Percentiles rank a stretch among this genome's conserved stretches.
These are phyloP conservation scores for Prolemur simus DNA, from an alignment of 2,113 vertebrate genomes.

Conservation along the genomic window DNA sequence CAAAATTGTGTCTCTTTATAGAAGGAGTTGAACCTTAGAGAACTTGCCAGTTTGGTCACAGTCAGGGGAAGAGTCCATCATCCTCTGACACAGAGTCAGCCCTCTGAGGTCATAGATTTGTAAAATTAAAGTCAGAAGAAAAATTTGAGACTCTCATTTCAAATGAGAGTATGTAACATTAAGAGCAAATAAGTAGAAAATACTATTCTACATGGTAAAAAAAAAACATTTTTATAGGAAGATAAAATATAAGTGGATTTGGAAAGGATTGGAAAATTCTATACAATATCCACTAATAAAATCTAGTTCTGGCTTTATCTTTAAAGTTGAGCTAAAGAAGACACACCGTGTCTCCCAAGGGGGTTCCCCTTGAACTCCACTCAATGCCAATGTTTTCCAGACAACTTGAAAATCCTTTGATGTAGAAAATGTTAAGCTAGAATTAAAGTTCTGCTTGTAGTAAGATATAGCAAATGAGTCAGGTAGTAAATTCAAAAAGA, in stretches of 20 bases:
- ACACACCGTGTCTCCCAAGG: rapidly evolving
- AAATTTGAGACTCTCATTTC: background rate
- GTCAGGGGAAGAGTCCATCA: background rate
- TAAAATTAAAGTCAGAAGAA: background rate
- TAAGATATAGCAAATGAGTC: background rate
- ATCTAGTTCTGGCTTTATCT: background rate
- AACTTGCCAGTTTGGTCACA: rapidly evolving
- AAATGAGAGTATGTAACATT: background rate
- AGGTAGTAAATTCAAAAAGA: background rate
- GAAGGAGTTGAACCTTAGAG: background rate
- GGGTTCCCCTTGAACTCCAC: background rate
- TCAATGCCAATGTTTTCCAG: rapidly evolving
- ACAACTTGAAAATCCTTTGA: background rate
- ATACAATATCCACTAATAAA: background rate
- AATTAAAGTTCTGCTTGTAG: background rate
- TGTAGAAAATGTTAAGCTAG: background rate
- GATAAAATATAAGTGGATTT: background rate
- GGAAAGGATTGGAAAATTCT: background rate
- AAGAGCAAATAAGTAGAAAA: background rate
- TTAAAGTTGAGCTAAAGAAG: background rate
- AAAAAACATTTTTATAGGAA: background rate
- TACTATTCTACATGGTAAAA: background rate
- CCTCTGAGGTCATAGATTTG: background rate
- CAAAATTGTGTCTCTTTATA: background rate
- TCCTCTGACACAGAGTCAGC: background rate